Base-by-base conservation (phyloP, 2,797 vertebrate species). In the Craterocephalus amniculus region DNA sequence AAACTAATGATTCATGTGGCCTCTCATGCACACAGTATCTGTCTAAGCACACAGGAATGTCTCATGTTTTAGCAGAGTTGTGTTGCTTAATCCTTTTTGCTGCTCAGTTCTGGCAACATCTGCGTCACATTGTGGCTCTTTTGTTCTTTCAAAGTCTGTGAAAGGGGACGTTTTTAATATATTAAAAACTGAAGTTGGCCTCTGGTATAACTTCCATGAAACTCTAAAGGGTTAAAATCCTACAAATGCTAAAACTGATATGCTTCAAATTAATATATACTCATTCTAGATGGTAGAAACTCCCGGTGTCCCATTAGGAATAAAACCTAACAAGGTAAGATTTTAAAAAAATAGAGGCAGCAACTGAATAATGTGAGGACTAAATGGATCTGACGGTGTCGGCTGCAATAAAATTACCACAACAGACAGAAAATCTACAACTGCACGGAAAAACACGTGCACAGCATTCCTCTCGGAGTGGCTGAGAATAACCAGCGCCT, bases 371-470 rank as follows among this genome's bases (percentile, higher is more conserved):
- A 83, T 78, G 81, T 35, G 67, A 70, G 58, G 52, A 63, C 38
- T 38, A 76, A 80, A 78, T 51, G 51, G 32, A 70, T 81, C 48
- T 70, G 67, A 70, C 68, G 59, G 52, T 36, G n/a, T 49, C 58
- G 35, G 52, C 31, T 29, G 56, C 72, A 67, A 63, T 87, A 74
- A 88, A 89, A 79, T 13, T 4, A 84, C 84, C 88, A 80, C 86
- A 87, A 80, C 78, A 88, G 72, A 84, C 65, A 88, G 45, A 75
- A 81, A 79, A 71, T 78, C 72, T 83, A 85, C 76, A 71, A 81
- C 70, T 70, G 69, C 62, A 27, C 49, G 79, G 87, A 89, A 83
- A 89, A 85, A 76, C 88, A 84, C 32, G 76, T 85, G 81, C 76
- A 48, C 56, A 52, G 60, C 78, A 82, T 88, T 87, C 79, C 73